phyloP scores from a whole-genome alignment of 37 sponge, comb jelly and placozoan species.

The Bolinopsis microptera region DNA sequence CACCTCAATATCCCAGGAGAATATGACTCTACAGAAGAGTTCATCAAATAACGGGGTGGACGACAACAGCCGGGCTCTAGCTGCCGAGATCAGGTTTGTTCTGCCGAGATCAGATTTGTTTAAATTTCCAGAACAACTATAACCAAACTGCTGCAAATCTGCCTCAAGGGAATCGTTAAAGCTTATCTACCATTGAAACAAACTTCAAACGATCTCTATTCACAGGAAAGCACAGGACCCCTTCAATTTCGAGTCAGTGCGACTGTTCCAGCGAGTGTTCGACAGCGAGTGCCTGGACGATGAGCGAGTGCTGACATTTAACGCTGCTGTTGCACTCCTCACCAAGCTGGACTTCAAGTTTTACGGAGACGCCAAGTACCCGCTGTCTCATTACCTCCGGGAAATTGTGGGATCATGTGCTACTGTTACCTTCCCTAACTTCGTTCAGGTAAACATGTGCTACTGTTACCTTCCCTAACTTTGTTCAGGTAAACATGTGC shows the following conservation, averaged over 20 bases:
- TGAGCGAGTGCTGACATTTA: not conserved
- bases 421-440: conserved; percentile 27
- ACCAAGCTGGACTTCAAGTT: conserved; percentile 1
- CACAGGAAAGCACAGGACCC: not conserved
- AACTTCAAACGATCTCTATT: not conserved
- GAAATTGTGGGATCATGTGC: not conserved
- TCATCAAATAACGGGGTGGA: not conserved
- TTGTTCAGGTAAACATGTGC: no score
- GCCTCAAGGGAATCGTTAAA: no score
- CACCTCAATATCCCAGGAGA: not conserved
- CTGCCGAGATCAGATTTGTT: no score
- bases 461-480: no score
- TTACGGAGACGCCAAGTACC: conserved; percentile 59
- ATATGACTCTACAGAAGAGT: not conserved
- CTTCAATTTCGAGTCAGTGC: not conserved
- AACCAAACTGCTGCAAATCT: no score
- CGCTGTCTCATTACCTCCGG: conserved; percentile 45
- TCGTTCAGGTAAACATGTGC: conserved; percentile 34
- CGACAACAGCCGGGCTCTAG: no score
- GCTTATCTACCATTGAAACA: no score
- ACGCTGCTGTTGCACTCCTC: not conserved
- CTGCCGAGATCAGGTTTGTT: not conserved
- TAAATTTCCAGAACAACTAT: no score
- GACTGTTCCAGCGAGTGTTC: not conserved
- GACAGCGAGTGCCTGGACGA: not conserved